These are phyloP conservation scores for Mus caroli DNA, from an alignment of 2,797 vertebrate species.

Conservation along the genomic window DNA sequence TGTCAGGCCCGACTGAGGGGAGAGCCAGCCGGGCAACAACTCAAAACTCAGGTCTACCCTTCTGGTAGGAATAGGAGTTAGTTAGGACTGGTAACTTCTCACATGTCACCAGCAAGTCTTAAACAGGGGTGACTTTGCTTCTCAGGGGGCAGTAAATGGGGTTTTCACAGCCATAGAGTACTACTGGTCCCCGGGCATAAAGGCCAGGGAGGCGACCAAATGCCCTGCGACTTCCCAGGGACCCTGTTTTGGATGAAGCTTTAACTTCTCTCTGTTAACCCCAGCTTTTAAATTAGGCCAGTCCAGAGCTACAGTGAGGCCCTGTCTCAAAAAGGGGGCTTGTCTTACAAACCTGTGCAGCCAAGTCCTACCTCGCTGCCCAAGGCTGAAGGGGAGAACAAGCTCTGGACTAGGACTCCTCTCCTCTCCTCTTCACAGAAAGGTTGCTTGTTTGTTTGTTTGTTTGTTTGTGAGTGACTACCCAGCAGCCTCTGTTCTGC, in stretches of 20 bases:
- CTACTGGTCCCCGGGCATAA: background rate
- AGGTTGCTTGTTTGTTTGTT: no score
- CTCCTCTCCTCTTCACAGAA: background rate
- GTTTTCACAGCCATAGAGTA: background rate
- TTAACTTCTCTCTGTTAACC: background rate
- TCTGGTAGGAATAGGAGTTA: background rate
- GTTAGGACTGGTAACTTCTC: background rate
- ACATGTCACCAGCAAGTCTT: background rate
- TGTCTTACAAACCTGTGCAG: background rate
- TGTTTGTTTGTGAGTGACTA: no score
- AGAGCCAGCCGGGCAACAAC: background rate
- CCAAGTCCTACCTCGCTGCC: background rate
- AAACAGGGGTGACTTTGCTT: background rate
- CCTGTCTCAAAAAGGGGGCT: background rate
- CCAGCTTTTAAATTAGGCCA: background rate
- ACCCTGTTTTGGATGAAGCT: background rate
- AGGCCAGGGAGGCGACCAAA: background rate
- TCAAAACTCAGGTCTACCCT: background rate
- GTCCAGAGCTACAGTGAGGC: background rate
- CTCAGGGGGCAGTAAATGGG: background rate
- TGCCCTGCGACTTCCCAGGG: background rate
- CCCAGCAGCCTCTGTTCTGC: background rate
- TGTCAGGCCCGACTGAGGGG: background rate
- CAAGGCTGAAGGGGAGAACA: background rate
- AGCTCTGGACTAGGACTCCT: background rate